A percentile compares a stretch with the other conserved stretches of the same genome.
phyloP scores from a whole-genome alignment of 1,140 invertebrate species.

The Sarcophaga bullata region DNA sequence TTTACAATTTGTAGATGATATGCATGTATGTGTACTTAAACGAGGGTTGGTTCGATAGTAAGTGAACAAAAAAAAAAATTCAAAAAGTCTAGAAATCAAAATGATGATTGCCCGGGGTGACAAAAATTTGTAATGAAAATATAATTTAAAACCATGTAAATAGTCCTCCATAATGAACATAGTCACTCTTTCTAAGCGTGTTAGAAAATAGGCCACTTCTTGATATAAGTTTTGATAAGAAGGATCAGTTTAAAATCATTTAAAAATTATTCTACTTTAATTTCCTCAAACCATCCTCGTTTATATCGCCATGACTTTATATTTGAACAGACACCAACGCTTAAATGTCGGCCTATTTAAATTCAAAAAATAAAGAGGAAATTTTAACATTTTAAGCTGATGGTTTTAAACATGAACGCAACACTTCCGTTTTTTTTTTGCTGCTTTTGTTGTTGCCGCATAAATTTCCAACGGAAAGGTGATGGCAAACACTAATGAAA shows the following conservation, averaged over 20 bases:
- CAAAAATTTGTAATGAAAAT: too few species aligned
- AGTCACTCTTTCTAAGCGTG: too few species aligned
- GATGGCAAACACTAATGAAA: not conserved
- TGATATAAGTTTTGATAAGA: too few species aligned
- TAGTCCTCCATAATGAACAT: too few species aligned
- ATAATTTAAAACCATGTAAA: too few species aligned
- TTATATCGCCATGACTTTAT: too few species aligned
- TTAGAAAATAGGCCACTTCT: too few species aligned
- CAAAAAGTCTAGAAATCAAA: too few species aligned
- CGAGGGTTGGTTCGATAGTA: too few species aligned
- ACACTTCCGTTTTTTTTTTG: conserved; percentile 29
- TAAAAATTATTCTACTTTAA: not conserved
- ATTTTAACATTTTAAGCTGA: conserved; percentile 41
- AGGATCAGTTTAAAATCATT: too few species aligned
- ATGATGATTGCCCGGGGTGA: too few species aligned
- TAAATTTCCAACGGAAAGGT: not conserved
- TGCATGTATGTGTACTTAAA: not conserved
- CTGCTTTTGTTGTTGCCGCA: not conserved
- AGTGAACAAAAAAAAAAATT: too few species aligned
- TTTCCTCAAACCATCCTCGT: not conserved
- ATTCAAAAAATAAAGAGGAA: conserved; percentile 31
- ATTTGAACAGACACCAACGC: not conserved
- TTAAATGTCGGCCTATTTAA: not conserved
- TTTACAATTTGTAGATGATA: conserved; percentile 31
- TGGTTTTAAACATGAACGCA: conserved; percentile 39